These are phyloP conservation scores for Pterocles orientalis DNA, from an alignment of 2,113 vertebrate species.

Conservation along the genomic window DNA sequence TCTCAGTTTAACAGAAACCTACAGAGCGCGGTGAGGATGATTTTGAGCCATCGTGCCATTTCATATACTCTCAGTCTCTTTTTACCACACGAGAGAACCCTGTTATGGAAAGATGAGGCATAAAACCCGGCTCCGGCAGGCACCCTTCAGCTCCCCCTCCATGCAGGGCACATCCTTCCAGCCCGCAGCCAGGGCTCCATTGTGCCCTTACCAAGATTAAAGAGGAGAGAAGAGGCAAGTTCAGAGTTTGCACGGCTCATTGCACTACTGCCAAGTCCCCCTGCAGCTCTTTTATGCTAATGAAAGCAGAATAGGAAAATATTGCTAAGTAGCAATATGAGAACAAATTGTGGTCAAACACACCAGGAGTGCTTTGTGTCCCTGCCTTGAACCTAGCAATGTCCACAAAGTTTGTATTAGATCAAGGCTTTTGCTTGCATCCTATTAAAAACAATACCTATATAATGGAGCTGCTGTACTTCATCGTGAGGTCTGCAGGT, in stretches of 20 bases:
- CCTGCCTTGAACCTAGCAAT: neutral
- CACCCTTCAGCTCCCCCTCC: neutral
- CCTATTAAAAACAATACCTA: neutral
- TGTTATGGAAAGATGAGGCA: neutral
- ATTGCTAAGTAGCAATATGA: neutral
- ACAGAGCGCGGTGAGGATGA: neutral
- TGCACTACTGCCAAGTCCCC: neutral
- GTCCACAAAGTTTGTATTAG: neutral
- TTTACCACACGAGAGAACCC: neutral
- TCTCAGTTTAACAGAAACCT: neutral
- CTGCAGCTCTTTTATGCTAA: neutral
- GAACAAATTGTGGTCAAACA: neutral
- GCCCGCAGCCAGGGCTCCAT: neutral
- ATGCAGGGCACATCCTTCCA: neutral
- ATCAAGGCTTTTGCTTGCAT: neutral
- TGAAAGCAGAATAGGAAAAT: neutral
- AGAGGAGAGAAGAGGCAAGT: neutral
- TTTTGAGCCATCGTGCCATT: neutral
- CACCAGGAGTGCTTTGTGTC: rapidly evolving
- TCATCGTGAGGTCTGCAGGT: neutral
- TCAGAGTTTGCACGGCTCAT: neutral
- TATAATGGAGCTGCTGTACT: rapidly evolving
- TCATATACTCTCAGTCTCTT: neutral
- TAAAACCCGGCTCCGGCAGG: neutral
- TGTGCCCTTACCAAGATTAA: neutral